Base-by-base conservation (phyloP, 1,140 invertebrate genomes). In the Cydia amplana region DNA sequence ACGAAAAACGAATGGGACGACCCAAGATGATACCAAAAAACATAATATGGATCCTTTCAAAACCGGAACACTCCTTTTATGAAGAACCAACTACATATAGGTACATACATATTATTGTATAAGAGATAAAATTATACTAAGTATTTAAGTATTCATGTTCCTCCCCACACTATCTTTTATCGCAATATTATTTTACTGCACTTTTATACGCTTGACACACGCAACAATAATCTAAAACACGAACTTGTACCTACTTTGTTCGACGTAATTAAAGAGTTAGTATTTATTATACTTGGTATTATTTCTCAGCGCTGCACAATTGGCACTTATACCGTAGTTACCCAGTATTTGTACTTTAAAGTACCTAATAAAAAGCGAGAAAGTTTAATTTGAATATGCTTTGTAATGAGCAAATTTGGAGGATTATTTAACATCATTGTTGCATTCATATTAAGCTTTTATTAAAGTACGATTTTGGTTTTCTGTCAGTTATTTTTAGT, bases 181-280 rank as follows among this genome's bases (percentile, higher is more conserved):
- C 12, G 55, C 18, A 60, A 18, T 60, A 23, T 60, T 60, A 60
- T 60, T 60, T 60, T 60, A 60, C 55, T 60, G 9, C 55, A 60
- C 55, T 60, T 60, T 60, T 60, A 60, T 60, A 60, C 7, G 18
- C 55, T 60, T 23, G n/a, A 60, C 20, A 60, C 55, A 60, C 55
- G 55, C 55, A 60, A 60, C 55, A 60, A 60, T 60, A n/a, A 60
- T 60, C 1, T 51, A n/a, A 60, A 60, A 10, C 18, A 7, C 23
- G 20, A 2, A 60, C 10, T 60, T 23, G 23, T 60, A 60, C 16
- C 7, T 55, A 60, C 16, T 18, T 55, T 18, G 3, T n/a, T 23
- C 55, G 20, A 9, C 7, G 20, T 60, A 60, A 20, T 60, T 20
- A 10, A 9, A 23, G n/a, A 7, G 1, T 2, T 28, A 3, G 55